Conservation (phyloP, 1,140 invertebrate genomes). For the Brachystomella parvula region DNA sequence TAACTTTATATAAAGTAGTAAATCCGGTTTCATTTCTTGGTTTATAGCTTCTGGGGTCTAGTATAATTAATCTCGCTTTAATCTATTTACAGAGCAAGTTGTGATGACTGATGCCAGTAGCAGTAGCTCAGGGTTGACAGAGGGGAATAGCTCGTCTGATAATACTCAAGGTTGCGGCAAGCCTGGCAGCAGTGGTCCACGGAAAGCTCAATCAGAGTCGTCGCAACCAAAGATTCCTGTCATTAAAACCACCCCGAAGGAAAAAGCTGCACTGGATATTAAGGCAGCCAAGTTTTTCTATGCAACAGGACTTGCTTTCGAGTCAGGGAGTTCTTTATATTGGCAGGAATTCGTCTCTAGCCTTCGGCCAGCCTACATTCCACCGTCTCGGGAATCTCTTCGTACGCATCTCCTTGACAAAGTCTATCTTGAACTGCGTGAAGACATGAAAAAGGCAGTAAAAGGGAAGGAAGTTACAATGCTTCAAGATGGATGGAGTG, state of each 20-base stretch:
- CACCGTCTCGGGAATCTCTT: not conserved
- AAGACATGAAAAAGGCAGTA: not conserved
- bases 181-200: too few species aligned
- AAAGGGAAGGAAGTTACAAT: not conserved
- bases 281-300: conserved; percentile 1
- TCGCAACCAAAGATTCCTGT: too few species aligned
- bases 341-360: not conserved
- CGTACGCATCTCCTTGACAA: not conserved
- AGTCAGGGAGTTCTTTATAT: not conserved
- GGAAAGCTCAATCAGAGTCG: too few species aligned
- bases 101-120: too few species aligned
- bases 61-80: too few species aligned
- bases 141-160: too few species aligned
- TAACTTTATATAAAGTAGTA: too few species aligned
- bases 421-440: conserved; percentile 1
- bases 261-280: not conserved
- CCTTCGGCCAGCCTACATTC: not conserved
- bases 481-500: not conserved
- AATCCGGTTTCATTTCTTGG: too few species aligned
- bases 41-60: too few species aligned
- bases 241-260: not conserved
- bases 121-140: too few species aligned
- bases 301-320: conserved; percentile 5
- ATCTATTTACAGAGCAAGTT: too few species aligned
- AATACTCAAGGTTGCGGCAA: too few species aligned